Base-by-base conservation (phyloP, 1,140 invertebrate genomes). In the Bombus sylvicola region DNA sequence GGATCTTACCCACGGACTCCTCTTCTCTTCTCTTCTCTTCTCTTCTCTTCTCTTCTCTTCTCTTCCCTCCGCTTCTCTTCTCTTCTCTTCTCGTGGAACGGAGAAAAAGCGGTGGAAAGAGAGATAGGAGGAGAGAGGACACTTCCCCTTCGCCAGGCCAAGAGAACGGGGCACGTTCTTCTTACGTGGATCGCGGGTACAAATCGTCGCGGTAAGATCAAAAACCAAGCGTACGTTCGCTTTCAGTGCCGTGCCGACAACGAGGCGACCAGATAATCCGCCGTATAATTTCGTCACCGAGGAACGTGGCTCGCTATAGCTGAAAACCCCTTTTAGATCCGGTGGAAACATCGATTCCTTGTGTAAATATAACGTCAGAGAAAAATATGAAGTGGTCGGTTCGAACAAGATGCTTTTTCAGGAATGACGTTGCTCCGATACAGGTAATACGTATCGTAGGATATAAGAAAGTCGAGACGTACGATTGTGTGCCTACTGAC, bases 201-300 rank as follows among this genome's bases (percentile, higher is more conserved):
- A 90, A 90, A 90, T 90, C 87, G 89, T 88, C 86, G 89, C 88
- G 89, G 89, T 90, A 59, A 90, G 89, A 90, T 90, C 86, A 90
- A 90, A 90, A 88, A 90, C 86, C 86, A 31, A 34, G 43, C 62
- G 82, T 59, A 71, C 66, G 76, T 85, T 90, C 88, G 88, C 69
- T 83, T 83, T 62, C 77, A 75, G 69, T 69, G 71, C 62, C 62
- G 71, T 37, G 87, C 77, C 71, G 85, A 87, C 83, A 41, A 74
- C 41, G 39, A n/a, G 13, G 22, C 69, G 47, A 59, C 57, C 88
- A 82, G 85, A 89, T 90, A 90, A 90, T 89, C 88, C 88, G 57
- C 53, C 76, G 72, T 87, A 82, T 87, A 87, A 89, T 81, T 90
- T 81, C 85, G 68, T 85, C 81, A 62, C 53, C 39, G 47, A 12